Base-by-base conservation (phyloP, 2,113 vertebrate genomes). In the Gallinago media region DNA sequence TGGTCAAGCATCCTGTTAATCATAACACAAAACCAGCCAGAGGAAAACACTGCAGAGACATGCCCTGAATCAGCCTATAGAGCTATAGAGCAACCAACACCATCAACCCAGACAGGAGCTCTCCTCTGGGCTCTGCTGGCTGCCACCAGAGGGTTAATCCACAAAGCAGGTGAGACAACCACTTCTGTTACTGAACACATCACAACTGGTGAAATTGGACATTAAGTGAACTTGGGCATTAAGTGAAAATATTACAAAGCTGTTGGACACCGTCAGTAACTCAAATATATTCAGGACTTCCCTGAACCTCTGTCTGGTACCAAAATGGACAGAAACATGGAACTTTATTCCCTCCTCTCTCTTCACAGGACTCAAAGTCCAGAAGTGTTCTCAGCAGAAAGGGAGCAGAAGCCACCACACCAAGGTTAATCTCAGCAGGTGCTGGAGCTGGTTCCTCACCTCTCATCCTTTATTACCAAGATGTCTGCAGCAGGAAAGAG, bases 1-100 rank as follows among this genome's bases (percentile, higher is more conserved):
- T 49, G 65, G 71, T 55, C 85, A 88, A 94, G 87, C 85, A 77
- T 66, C 73, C 85, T 72, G 79, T 86, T 92, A 67, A 87, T 65
- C 29, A 4, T 2, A 78, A 82, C 1, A 85, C 54, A 89, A 71
- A 87, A 59, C 21, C 86, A 92, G 54, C 79, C 54, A 92, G 58
- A 50, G 56, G 68, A 70, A 86, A 62, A 27, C 42, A 23, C 55
- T 2, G 25, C 73, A 83, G 26, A 87, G 80, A n/a, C 15, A 6
- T 27, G 55, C 21, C 66, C 54, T 9, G 2, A 15, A 36, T 6
- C 62, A 88, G 68, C 61, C 40, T 4, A 29, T 1, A 80, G 71
- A 5, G 4, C 62, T 88, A 36, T 5, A 21, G 16, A 40, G 72
- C 58, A 27, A n/a, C 62, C 73, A 67, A 15, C 12, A 6, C 76